phyloP scores from a whole-genome alignment of 2,888 invertebrate genomes.

The Polylopha cassiicola region DNA sequence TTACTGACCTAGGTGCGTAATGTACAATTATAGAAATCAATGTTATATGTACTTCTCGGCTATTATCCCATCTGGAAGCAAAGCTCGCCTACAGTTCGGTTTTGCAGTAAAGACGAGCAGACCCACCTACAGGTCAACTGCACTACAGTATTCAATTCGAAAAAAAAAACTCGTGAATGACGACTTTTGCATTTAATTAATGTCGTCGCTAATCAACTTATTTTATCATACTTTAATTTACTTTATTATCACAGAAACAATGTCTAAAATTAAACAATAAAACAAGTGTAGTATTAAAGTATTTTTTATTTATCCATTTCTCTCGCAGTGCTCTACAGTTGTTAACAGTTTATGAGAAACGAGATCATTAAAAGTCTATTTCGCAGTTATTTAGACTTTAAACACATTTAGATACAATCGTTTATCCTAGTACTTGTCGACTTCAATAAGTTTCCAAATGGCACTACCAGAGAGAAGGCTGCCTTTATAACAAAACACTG shows the following conservation, averaged over 20 bases:
- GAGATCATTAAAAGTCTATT: constrained; percentile 57
- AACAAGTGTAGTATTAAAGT: constrained; percentile 34
- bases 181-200: no score
- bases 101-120: no score
- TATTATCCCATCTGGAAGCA: no score
- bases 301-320: constrained; percentile 61
- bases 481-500: constrained; percentile 17
- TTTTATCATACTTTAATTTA: no score
- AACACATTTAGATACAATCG: constrained; percentile 20
- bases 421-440: constrained; percentile 15
- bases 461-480: constrained; percentile 41
- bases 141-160: no score
- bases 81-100: no score
- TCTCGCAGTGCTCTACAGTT: constrained; percentile 62
- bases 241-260: constrained; percentile 23
- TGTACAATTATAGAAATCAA: no score
- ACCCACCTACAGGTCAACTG: no score
- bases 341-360: constrained; percentile 59
- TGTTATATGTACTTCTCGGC: no score
- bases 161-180: no score
- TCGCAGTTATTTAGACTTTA: constrained; percentile 36
- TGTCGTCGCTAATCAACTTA: constrained; percentile 9
- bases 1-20: no score
- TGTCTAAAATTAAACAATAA: constrained; percentile 33
- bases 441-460: constrained; percentile 36